Conservation (phyloP, 64 coral and sea anemone genomes). For the Acropora yongei region DNA sequence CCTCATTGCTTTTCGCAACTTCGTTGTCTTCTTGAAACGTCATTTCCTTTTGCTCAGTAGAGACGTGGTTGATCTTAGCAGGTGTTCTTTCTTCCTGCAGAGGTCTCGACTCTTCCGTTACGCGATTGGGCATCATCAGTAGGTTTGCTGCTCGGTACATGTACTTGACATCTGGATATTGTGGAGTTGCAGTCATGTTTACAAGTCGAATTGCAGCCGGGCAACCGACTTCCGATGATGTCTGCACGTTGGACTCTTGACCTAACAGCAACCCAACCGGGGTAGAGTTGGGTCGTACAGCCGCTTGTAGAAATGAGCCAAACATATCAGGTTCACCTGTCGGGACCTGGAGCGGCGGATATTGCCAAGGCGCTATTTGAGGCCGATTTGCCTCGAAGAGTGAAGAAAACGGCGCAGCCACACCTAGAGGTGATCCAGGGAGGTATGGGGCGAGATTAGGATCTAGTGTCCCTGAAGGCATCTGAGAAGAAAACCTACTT, state of each 20-base stretch:
- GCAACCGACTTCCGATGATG: background rate
- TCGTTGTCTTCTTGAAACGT: background rate
- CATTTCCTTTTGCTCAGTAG: background rate
- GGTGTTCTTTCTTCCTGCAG: background rate
- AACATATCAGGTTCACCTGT: background rate
- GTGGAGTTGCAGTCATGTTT: background rate
- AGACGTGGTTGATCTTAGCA: background rate
- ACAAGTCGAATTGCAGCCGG: background rate
- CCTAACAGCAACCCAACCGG: background rate
- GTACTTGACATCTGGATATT: slow-evolving; percentile 11
- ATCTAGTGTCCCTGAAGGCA: background rate
- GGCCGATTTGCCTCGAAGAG: background rate
- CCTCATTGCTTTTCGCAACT: background rate
- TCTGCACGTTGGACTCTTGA: background rate
- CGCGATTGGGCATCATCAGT: background rate
- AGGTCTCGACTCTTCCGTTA: background rate
- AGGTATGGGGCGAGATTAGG: background rate
- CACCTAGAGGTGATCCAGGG: background rate
- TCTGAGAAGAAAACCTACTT: background rate
- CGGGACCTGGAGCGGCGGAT: background rate
- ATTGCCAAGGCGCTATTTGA: background rate
- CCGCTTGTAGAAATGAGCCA: background rate
- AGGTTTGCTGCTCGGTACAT: slow-evolving; percentile 37
- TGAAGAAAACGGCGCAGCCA: background rate
- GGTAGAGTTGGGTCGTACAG: background rate